phyloP scores from a whole-genome alignment of 2,888 invertebrate genomes.

The Harpalus rufipes region DNA sequence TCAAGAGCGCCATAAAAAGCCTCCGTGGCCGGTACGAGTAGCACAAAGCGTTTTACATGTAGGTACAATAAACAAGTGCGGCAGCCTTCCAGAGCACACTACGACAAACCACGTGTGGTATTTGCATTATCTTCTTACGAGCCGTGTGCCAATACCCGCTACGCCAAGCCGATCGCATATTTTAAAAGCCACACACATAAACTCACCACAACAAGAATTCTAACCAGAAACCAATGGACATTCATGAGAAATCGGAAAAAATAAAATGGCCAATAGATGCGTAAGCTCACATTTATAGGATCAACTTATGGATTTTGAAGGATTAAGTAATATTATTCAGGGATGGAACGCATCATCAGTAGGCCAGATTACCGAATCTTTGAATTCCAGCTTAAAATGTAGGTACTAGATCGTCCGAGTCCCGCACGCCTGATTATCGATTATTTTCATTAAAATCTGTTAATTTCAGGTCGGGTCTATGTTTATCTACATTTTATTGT shows the following conservation, averaged over 20 bases:
- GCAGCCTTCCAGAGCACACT: constrained; percentile 21
- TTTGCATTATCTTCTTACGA: constrained; percentile 50
- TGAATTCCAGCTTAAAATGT: too few relatives aligned
- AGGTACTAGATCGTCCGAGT: too few relatives aligned
- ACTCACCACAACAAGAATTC: background rate
- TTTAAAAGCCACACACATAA: constrained; percentile 31
- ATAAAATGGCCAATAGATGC: background rate
- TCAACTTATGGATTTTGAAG: too few relatives aligned
- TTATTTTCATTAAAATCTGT: too few relatives aligned
- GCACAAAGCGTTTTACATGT: constrained; percentile 46
- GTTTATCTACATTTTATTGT: too few relatives aligned
- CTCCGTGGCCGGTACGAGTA: background rate
- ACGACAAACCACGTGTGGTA: constrained; percentile 50
- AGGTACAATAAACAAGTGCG: constrained; percentile 38
- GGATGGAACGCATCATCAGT: too few relatives aligned
- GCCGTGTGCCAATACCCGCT: constrained; percentile 33
- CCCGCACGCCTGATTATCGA: too few relatives aligned
- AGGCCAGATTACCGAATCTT: too few relatives aligned
- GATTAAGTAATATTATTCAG: too few relatives aligned
- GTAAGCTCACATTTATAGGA: too few relatives aligned
- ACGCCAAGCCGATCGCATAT: constrained; percentile 30
- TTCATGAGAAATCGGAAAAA: too few relatives aligned
- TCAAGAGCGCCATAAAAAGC: constrained; percentile 22
- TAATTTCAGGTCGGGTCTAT: too few relatives aligned
- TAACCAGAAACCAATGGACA: background rate